Conservation (phyloP, 2,797 vertebrate species). For the Sebastes glaucus region DNA sequence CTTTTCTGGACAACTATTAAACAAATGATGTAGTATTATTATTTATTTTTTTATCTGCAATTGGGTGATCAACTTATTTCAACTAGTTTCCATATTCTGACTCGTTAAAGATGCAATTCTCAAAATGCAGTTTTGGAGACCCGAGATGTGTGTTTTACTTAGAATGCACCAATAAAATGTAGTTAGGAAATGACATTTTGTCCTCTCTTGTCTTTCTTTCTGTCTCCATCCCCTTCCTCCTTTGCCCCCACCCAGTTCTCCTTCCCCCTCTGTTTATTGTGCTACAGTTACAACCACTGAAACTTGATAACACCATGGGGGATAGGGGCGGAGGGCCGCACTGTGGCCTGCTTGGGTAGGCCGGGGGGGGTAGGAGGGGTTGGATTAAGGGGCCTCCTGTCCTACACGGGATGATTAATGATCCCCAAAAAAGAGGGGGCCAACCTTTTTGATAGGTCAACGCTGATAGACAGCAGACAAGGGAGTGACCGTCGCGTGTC, state of each 20-base stretch:
- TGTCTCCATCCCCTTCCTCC: conserved; percentile 42
- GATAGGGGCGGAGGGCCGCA: conserved; percentile 69
- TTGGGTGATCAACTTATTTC: not conserved
- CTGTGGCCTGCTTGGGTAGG: conserved; percentile 58
- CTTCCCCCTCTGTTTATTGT: conserved; percentile 80
- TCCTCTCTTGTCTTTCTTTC: conserved; percentile 50
- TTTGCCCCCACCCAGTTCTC: conserved; percentile 36
- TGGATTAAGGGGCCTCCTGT: conserved; percentile 83
- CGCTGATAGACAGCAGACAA: conserved; percentile 73
- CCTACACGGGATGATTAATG: conserved; percentile 85
- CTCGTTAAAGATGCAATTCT: not conserved
- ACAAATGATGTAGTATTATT: not conserved
- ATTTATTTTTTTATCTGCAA: not conserved
- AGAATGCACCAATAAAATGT: conserved; percentile 32
- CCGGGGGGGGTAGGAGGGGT: conserved; percentile 32
- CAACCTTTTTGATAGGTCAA: conserved; percentile 65
- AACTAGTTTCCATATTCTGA: not conserved
- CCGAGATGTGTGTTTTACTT: not conserved
- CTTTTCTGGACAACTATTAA: not conserved
- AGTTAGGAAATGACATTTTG: conserved; percentile 54
- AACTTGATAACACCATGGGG: conserved; percentile 84
- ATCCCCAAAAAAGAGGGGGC: conserved; percentile 72
- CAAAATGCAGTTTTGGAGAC: not conserved
- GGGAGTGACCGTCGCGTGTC: conserved; percentile 67
- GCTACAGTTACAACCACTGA: conserved; percentile 85